Base-by-base conservation (phyloP, 2,888 invertebrate genomes). In the Seira musarum region DNA sequence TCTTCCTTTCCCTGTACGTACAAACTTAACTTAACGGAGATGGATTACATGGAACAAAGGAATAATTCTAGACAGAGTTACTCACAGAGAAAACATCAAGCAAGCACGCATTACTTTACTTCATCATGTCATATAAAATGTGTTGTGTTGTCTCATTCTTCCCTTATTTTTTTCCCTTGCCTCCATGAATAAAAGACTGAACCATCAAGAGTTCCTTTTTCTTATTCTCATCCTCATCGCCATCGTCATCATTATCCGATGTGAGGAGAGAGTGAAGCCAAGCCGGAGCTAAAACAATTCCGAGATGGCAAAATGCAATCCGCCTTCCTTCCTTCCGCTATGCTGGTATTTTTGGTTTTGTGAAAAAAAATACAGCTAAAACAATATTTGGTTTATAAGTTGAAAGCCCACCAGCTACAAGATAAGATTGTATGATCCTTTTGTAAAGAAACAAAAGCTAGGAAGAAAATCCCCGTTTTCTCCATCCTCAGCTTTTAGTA, bases 21-120 rank as follows among this genome's bases (percentile, higher is more conserved):
- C 68, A 66, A 35, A 30, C 66, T 46, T 63, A 25, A 49, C 67
- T 78, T 78, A 78, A 78, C 78, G 78, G 78, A 78, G 78, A 78
- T 78, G 78, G 78, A 78, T 78, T 72, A 71, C 78, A 66, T 64
- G 78, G 53, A 72, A 61, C 78, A 78, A 49, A 67, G 67, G 78
- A 78, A 72, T 78, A 78, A 78, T 78, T 78, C 78, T 53, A 49
- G 24, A 22, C 60, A 30, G 46, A 40, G 40, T 40, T 40, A 40
- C 40, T 40, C 35, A 35, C 61, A 64, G 25, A 70, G 25, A 60
- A 61, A 22, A 60, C 60, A 78, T 71, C 66, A 72, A 40, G 6
- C 40, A 40, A 40, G 40, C 40, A 40, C 40, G 40, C 70, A 77
- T 77, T 78, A 72, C 71, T 30, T 70, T 78, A 19, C 57, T 70